Conservation (phyloP, 2,113 vertebrate species). For the Chaetorhynchus papuensis region DNA sequence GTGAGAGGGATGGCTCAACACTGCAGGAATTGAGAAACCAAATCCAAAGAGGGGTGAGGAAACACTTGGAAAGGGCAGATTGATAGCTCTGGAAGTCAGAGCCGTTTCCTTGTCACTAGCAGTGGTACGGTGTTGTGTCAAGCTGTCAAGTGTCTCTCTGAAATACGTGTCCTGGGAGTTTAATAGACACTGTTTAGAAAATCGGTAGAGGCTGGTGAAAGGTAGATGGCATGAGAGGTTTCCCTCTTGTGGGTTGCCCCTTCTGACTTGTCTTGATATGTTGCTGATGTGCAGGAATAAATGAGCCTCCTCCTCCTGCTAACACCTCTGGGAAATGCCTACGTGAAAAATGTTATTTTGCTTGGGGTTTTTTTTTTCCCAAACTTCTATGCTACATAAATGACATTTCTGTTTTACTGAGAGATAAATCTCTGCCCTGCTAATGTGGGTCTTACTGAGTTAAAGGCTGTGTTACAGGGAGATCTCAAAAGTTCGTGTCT, state of each 20-base stretch:
- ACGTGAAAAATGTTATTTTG: not conserved
- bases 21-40: not conserved
- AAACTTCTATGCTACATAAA: not conserved
- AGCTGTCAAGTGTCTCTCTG: not conserved
- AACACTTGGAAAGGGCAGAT: not conserved
- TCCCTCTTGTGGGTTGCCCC: not conserved
- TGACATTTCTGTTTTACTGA: not conserved
- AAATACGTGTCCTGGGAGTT: not conserved
- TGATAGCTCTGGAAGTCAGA: not conserved
- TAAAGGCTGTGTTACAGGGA: not conserved
- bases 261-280: not conserved
- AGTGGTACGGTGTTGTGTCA: not conserved
- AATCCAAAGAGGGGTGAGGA: not conserved
- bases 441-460: not conserved
- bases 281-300: not conserved
- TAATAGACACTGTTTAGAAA: not conserved
- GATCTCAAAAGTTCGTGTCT: not conserved
- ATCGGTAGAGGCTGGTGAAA: not conserved
- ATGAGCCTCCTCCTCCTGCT: not conserved
- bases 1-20: not conserved
- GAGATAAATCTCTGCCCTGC: not conserved
- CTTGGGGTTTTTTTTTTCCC: not conserved
- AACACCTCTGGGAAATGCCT: not conserved
- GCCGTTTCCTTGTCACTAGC: not conserved
- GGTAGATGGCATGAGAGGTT: not conserved